Conservation (phyloP, 2,888 invertebrate species). For the Mythimna loreyi region DNA sequence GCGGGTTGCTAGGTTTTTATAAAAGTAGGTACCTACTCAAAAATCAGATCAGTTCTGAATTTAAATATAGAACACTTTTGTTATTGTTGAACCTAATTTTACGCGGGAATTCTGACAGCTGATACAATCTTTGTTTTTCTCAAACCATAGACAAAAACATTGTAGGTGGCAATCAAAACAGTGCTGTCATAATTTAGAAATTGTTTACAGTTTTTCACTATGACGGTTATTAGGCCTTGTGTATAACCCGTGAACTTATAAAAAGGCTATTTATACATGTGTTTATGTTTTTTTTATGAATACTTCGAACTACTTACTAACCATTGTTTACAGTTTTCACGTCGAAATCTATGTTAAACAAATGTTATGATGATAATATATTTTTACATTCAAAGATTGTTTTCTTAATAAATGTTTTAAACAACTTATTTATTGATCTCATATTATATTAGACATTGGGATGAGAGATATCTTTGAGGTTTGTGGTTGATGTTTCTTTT, state of each 20-base stretch:
- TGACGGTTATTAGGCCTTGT: constrained; percentile 11
- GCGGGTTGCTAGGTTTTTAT: no score
- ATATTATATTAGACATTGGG: constrained; percentile 8
- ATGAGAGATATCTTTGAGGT: constrained; percentile 25
- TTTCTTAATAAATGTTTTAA: background rate
- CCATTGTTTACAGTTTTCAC: constrained; percentile 36
- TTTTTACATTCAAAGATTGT: constrained; percentile 28
- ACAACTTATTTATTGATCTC: constrained; percentile 43
- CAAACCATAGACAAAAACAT: constrained; percentile 4
- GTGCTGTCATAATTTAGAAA: constrained; percentile 7
- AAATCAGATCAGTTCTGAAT: background rate
- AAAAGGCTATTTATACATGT: constrained; percentile 8
- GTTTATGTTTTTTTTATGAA: constrained; percentile 36
- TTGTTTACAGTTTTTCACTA: constrained; percentile 34
- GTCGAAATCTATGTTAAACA: constrained; percentile 27
- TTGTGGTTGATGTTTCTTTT: constrained; percentile 1
- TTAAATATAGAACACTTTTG: constrained; percentile 10
- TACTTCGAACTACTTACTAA: constrained; percentile 20
- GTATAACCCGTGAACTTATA: constrained; percentile 1
- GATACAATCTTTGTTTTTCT: constrained; percentile 3
- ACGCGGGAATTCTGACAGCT: constrained; percentile 11
- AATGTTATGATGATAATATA: constrained; percentile 18
- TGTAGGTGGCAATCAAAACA: constrained; percentile 16
- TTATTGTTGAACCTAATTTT: constrained; percentile 1
- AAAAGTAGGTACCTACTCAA: no score